Evolutionary conservation across 2,888 invertebrate species (phyloP), one percentile per base, ranked within the genome.

Genomic region (Drosophila greeni): DNA sequence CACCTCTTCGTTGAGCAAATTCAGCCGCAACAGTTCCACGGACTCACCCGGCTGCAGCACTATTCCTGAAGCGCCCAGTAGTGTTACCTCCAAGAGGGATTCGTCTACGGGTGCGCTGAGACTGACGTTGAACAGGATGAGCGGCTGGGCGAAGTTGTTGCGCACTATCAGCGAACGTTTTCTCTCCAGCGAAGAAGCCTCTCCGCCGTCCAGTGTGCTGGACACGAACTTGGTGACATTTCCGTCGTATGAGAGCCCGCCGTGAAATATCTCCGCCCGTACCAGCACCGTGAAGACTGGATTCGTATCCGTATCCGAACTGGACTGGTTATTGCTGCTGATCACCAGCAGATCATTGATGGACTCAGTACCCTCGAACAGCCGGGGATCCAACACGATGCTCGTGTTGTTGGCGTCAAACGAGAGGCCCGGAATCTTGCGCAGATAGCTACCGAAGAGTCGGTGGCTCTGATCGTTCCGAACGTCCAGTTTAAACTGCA

Each of bases 111-210:
- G 69, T 7, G 92, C 91, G 73, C 49, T 58, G 8, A 95, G 88
- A 9, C 92, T 91, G 42, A 94, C 91, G 86, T 95, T 94, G 68
- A 92, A 92, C 70, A 96, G 90, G 66, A 93, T 93, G 61, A 96
- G 87, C 9, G 95, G 92, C 75, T 92, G 91, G 81, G 92, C 91
- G 87, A 94, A 95, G 76, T 92, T 92, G 88, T 96, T 96, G 55
- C 92, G 91, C 65, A 95, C 90, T 53, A 90, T 89, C 73, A 94
- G 90, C 75, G 91, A 90, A 65, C 93, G 90, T 69, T 90, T 90
- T 9, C 54, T 62, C 20, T 86, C 83, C 48, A 75, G 45, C 36
- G 62, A 48, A 0, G 31, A 31, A 1, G 31, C 37, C n/a, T 62
- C 62, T 0, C 16, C 55, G 20, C 86, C 86, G 55, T 84, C 84